phyloP scores from a whole-genome alignment of 2,888 invertebrate species.

The Macrophya alboannulata region DNA sequence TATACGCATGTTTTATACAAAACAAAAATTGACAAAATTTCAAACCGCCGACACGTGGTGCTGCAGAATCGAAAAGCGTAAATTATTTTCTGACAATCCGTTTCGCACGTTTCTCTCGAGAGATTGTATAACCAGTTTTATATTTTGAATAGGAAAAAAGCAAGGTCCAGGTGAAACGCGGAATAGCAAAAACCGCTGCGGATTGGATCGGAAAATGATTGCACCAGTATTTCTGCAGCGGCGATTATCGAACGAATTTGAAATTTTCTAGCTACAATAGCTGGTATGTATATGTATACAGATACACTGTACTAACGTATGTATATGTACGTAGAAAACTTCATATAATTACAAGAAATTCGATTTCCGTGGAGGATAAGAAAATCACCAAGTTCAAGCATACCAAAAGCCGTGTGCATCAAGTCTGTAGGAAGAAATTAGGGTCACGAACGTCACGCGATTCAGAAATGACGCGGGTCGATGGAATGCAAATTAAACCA shows the following conservation, averaged over 20 bases:
- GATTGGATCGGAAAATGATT: not conserved
- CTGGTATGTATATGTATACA: not conserved
- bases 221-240: not conserved
- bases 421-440: constrained; percentile 50
- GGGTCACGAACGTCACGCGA: constrained; percentile 54
- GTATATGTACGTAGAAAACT: not conserved
- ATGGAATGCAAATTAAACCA: constrained; percentile 56
- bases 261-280: not conserved
- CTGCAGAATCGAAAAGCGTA: not conserved
- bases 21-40: constrained; percentile 1
- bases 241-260: not conserved
- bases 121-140: not conserved
- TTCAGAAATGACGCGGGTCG: constrained; percentile 50
- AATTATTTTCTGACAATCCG: not conserved
- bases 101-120: not conserved
- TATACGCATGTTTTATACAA: not conserved
- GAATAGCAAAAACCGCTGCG: not conserved
- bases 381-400: constrained; percentile 49
- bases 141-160: constrained; percentile 4
- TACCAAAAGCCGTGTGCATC: constrained; percentile 34
- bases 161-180: not conserved
- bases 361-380: constrained; percentile 35
- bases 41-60: not conserved
- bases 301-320: not conserved
- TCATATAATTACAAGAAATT: constrained; percentile 39